phyloP scores from a whole-genome alignment of 2,888 invertebrate genomes.

The Caenorhabditis sinica region DNA sequence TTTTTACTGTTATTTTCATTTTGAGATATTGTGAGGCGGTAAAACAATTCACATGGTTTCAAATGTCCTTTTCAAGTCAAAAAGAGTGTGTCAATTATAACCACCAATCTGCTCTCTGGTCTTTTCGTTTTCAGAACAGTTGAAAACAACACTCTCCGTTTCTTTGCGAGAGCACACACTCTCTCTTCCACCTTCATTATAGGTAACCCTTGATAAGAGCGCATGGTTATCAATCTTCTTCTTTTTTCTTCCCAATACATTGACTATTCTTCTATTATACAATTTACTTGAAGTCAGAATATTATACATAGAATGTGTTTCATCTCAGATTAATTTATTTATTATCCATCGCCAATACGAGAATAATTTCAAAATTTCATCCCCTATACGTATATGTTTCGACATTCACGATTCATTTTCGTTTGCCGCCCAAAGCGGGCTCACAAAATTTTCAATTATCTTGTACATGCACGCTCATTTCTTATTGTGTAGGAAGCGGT shows the following conservation, averaged over 20 bases:
- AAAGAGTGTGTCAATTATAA: conserved; percentile 12
- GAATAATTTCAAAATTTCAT: not conserved
- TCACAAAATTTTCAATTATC: conserved; percentile 28
- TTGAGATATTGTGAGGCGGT: not conserved
- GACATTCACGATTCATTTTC: not conserved
- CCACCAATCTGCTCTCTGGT: conserved; percentile 28
- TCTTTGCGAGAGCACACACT: conserved; percentile 26
- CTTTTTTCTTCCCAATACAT: not conserved
- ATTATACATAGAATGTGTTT: not conserved
- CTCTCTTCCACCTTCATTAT: not conserved
- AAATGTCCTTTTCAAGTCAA: conserved; percentile 10
- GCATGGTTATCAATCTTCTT: conserved; percentile 33
- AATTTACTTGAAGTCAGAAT: too few relatives aligned
- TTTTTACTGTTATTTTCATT: conserved; percentile 4
- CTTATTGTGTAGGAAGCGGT: not conserved
- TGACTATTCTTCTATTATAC: conserved; percentile 12
- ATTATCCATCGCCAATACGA: not conserved
- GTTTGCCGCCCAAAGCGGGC: not conserved
- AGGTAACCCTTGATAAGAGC: conserved; percentile 27
- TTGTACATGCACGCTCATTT: conserved; percentile 4
- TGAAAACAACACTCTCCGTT: conserved; percentile 43
- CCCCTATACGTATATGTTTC: not conserved
- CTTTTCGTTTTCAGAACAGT: conserved; percentile 38
- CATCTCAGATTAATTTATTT: not conserved
- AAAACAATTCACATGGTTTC: conserved; percentile 1